Conservation (phyloP, 2,797 vertebrate genomes). For the Rhynchonycteris naso region DNA sequence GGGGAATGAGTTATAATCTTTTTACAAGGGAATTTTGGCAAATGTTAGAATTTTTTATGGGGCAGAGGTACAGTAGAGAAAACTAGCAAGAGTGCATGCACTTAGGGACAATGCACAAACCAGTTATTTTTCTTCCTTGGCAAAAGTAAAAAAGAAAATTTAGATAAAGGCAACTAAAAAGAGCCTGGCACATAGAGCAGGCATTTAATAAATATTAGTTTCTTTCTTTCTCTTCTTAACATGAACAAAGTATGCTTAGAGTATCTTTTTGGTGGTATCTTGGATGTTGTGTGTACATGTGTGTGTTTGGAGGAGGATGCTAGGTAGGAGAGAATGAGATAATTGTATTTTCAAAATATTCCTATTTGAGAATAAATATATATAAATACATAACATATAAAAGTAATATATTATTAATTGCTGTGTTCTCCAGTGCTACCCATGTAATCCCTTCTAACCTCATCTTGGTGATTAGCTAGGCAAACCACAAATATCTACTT, state of each 20-base stretch:
- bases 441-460: background rate
- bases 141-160: constrained; percentile 30
- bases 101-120: background rate
- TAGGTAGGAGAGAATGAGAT: background rate
- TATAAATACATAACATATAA: background rate
- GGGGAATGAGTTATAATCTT: background rate
- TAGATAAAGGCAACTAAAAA: constrained; percentile 41
- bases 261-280: background rate
- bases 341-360: constrained; percentile 45
- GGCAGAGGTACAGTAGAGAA: background rate
- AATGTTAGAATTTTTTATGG: constrained; percentile 2
- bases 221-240: constrained; percentile 4
- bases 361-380: background rate
- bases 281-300: background rate
- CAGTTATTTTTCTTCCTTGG: constrained; percentile 27
- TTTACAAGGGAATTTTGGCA: background rate
- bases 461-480: background rate
- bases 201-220: constrained; percentile 25
- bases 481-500: background rate
- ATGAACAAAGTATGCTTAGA: background rate
- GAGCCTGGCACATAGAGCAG: background rate
- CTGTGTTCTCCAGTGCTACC: background rate
- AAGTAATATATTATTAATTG: background rate
- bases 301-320: background rate
- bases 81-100: background rate